Conservation (phyloP, 2,113 vertebrate genomes). For the Passer domesticus region DNA sequence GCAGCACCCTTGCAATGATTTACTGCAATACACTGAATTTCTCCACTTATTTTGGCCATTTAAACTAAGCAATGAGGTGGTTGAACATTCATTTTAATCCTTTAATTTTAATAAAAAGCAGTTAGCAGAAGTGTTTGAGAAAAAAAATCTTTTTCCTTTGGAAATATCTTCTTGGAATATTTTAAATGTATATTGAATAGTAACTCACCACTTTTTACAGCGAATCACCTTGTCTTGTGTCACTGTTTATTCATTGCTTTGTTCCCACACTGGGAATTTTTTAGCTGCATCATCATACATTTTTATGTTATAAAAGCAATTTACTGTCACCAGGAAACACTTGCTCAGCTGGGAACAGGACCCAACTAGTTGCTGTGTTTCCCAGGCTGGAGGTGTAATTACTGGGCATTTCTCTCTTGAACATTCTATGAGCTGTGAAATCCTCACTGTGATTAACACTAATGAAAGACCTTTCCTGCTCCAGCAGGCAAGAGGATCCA, state of each 20-base stretch:
- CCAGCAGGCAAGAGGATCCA: background rate
- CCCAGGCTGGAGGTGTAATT: background rate
- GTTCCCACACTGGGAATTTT: background rate
- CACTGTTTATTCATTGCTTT: background rate
- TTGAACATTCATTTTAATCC: background rate
- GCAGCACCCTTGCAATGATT: background rate
- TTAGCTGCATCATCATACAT: background rate
- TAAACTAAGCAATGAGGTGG: background rate
- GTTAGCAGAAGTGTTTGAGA: background rate
- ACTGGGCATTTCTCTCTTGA: background rate
- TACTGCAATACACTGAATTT: background rate
- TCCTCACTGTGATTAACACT: background rate
- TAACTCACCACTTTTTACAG: background rate
- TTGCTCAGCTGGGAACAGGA: background rate
- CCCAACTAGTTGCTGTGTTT: background rate
- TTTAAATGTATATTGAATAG: background rate
- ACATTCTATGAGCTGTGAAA: background rate
- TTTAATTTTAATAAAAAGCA: background rate
- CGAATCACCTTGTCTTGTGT: background rate
- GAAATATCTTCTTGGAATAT: background rate
- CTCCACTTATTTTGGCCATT: background rate
- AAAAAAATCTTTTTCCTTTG: background rate
- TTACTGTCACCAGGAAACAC: background rate
- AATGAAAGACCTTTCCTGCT: background rate
- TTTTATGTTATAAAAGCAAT: background rate